Evolutionary conservation across 1,140 invertebrate genomes (phyloP), one percentile per base, ranked within the genome.

Genomic region (silkworm (Bombyx mori)): DNA sequence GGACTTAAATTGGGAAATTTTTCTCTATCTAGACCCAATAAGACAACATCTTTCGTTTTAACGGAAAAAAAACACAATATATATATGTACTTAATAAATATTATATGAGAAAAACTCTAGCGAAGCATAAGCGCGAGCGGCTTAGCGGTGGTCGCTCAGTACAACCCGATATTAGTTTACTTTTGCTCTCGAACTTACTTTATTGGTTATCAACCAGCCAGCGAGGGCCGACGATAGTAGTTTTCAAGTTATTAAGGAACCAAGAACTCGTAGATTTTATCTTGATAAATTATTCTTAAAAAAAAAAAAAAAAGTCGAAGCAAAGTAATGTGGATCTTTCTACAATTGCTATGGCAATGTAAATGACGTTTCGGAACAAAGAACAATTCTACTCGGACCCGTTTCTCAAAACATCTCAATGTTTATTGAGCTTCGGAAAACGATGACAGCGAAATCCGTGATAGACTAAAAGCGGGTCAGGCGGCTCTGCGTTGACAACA

Each of bases 161-260:
- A 77, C 75, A 73, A 76, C 61, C 76, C 77, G 81, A 86, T 87
- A 87, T 87, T 87, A 87, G 84, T 87, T 87, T 87, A 87, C 84
- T 87, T 86, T 86, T 85, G 71, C 79, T 82, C 82, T 84, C 72
- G 69, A 86, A 85, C 76, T 86, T 84, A 84, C 79, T 85, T 82
- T 87, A 87, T 87, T 87, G 84, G 79, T 80, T 85, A 85, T 77
- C 75, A 69, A 77, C 57, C 75, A 69, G 76, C 57, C 75, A 74
- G 73, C 71, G 66, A 73, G 71, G 77, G 70, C 71, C 73, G 76
- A 72, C 71, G 63, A 68, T 81, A 76, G 80, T 84, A 85, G 75
- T 80, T 82, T 79, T 73, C 80, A 78, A 79, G 73, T 76, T 85
- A 86, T 85, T 81, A 72, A 79, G 68, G 77, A 82, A 71, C 69